A percentile compares a stretch with the other conserved stretches of the same genome.
These are phyloP conservation scores for Cheumatopsyche charites DNA, from an alignment of 1,140 invertebrate genomes.

Conservation along the genomic window DNA sequence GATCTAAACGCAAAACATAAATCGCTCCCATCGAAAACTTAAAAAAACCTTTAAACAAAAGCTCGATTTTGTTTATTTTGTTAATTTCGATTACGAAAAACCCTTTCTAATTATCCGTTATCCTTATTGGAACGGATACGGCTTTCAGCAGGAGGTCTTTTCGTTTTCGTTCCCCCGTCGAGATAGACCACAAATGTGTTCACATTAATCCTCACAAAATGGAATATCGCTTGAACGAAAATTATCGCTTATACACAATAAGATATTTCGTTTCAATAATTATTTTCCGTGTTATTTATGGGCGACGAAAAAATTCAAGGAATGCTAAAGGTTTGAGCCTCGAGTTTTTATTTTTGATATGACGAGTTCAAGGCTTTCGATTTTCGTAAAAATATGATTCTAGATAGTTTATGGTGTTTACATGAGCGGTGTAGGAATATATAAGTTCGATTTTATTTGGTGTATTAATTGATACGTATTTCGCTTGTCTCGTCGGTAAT, in stretches of 20 bases:
- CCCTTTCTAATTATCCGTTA: conserved; percentile 22
- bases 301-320: neutral
- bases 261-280: too few species aligned
- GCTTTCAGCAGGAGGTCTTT: neutral
- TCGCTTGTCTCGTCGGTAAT: neutral
- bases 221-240: neutral
- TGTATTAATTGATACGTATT: conserved; percentile 19
- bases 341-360: too few species aligned
- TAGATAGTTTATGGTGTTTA: too few species aligned
- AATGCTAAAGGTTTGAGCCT: neutral
- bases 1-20: too few species aligned
- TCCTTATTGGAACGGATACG: too few species aligned
- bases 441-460: neutral
- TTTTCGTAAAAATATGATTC: too few species aligned
- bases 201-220: conserved; percentile 21
- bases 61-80: too few species aligned
- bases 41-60: too few species aligned
- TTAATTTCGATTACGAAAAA: neutral
- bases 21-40: too few species aligned
- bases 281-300: neutral
- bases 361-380: too few species aligned
- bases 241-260: conserved; percentile 4
- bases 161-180: conserved; percentile 1
- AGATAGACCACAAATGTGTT: conserved; percentile 15
- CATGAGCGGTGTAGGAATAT: too few species aligned